Base-by-base conservation (phyloP, 37 sponge, comb jelly and placozoan genomes). In the Chondrilla cf. caribensis region DNA sequence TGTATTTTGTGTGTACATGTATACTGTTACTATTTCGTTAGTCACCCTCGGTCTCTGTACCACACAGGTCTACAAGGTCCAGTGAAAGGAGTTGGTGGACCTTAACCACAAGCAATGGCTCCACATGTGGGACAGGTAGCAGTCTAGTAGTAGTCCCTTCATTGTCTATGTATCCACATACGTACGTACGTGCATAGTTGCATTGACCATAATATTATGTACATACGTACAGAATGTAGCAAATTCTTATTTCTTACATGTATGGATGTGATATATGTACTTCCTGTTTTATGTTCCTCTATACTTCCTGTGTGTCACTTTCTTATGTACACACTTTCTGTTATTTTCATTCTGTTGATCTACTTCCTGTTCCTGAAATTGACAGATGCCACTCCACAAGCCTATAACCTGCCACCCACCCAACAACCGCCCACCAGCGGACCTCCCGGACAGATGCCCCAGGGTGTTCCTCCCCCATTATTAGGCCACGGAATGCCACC, bases 401-500 rank as follows among this genome's bases (percentile, higher is more conserved):
- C 86, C 39, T 87, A 85, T 64, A 86, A 86, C 77, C 88, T 86
- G 1, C 91, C 87, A 42, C 87, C 85, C 2, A 71, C 78, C 22
- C 83, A 81, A 41, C 25, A 70, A 36, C 87, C 88, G 1, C 81
- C 81, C 5, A 44, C 79, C 4, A 58, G 21, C n/a, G 43, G 26
- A 14, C 85, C 66, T 64, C 54, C 79, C 38, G 79, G 68, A 38
- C 37, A 78, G 18, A 86, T 90, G 87, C 35, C 6, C 18, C 58
- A 44, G 11, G n/a, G 19, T 76, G n/a, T 17, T 3, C n/a, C 58
- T 5, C 4, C 7, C 18, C 79, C 59, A 0, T 81, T 85, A 83
- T 85, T 88, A 83, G 92, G 89, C 0, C 78, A 89, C 0, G 92
- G 92, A 15, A 84, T 84, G 84, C 91, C 91, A 47, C 91, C 94